Conservation (phyloP, 2,888 invertebrate species). For the Ypsolopha sequella region DNA sequence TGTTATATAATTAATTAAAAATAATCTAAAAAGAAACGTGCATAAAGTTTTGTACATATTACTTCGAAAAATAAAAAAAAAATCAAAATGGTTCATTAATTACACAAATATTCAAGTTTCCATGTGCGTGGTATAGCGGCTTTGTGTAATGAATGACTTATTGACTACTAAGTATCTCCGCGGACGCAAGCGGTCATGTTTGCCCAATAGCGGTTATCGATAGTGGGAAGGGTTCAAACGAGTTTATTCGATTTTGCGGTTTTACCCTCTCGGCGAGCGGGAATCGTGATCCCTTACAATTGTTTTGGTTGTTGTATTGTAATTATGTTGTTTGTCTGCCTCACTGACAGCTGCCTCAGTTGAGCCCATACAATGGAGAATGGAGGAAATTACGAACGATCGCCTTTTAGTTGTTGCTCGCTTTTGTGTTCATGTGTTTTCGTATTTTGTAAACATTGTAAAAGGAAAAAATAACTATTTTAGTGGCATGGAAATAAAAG, state of each 20-base stretch:
- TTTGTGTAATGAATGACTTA: slow-evolving; percentile 34
- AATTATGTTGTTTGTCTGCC: slow-evolving; percentile 18
- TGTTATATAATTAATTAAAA: no score
- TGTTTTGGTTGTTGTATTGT: slow-evolving; percentile 37
- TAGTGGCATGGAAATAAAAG: no score
- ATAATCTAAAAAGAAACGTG: no score
- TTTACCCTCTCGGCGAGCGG: slow-evolving; percentile 24
- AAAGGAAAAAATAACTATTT: no score
- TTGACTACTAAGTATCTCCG: slow-evolving; percentile 46
- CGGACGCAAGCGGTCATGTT: slow-evolving; percentile 5
- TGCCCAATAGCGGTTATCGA: slow-evolving; percentile 20
- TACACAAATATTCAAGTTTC: no score
- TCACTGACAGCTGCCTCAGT: background rate
- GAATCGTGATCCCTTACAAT: slow-evolving; percentile 21
- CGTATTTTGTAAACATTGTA: background rate
- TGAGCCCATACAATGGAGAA: background rate
- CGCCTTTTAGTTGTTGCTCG: background rate
- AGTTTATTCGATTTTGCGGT: slow-evolving; percentile 47
- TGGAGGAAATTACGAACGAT: background rate
- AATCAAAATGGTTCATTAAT: no score
- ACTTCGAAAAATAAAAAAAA: no score
- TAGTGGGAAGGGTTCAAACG: slow-evolving; percentile 27
- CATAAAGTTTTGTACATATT: no score
- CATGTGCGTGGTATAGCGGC: no score
- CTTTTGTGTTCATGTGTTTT: background rate